These are phyloP conservation scores for Pollicipes pollicipes DNA, from an alignment of 1,140 invertebrate species.

Conservation along the genomic window DNA sequence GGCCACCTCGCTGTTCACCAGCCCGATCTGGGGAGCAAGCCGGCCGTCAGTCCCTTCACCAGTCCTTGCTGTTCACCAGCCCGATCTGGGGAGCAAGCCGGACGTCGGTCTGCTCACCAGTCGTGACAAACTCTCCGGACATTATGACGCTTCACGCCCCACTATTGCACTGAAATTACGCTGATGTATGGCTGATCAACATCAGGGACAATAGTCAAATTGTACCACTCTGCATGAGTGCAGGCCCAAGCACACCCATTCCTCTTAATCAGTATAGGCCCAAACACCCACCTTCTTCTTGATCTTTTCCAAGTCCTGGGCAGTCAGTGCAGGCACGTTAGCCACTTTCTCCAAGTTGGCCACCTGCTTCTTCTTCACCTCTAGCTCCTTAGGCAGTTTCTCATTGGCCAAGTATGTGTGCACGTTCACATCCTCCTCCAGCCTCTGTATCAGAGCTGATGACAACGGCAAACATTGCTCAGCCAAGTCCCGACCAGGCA, in stretches of 20 bases:
- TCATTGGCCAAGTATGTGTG: slow-evolving; percentile 57
- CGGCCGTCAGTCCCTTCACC: too few relatives aligned
- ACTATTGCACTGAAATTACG: too few relatives aligned
- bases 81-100: slow-evolving; percentile 23
- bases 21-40: slow-evolving; percentile 21
- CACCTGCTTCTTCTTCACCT: slow-evolving; percentile 40
- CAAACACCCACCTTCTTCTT: slow-evolving; percentile 36
- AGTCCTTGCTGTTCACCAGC: slow-evolving; percentile 28
- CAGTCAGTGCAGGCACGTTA: slow-evolving; percentile 43
- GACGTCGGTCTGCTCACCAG: too few relatives aligned
- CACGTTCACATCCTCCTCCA: slow-evolving; percentile 57
- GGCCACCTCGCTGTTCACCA: slow-evolving; percentile 30
- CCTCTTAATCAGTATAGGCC: too few relatives aligned
- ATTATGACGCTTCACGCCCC: too few relatives aligned
- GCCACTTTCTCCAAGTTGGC: slow-evolving; percentile 47
- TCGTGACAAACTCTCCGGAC: too few relatives aligned
- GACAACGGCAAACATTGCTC: slow-evolving; percentile 10
- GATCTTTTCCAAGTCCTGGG: slow-evolving; percentile 43
- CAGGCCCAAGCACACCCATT: too few relatives aligned
- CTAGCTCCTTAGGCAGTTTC: slow-evolving; percentile 53
- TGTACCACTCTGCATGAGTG: too few relatives aligned
- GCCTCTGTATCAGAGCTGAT: slow-evolving; percentile 36
- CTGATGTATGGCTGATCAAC: too few relatives aligned
- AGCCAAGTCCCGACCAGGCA: slow-evolving; percentile 6
- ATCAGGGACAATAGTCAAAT: too few relatives aligned